Evolutionary conservation across 2,888 invertebrate species (phyloP).

Genomic region (Amphipoea lucens): DNA sequence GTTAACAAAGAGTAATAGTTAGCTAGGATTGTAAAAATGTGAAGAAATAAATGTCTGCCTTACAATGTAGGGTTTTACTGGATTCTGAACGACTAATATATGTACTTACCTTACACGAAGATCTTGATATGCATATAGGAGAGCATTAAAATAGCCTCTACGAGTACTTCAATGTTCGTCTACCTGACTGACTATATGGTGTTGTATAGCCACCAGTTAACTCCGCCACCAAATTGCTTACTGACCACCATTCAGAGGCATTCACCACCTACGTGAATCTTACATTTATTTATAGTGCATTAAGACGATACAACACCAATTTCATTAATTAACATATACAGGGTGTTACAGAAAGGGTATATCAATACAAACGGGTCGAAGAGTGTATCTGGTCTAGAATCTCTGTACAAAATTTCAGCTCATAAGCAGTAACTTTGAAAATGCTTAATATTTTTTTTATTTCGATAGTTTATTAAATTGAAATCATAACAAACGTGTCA

Average conservation of each 20-base stretch:
- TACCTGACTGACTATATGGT: neutral
- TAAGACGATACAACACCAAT: neutral
- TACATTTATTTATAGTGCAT: neutral
- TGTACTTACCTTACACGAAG: conserved; percentile 1
- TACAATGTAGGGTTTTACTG: conserved; percentile 28
- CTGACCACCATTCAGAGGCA: too few relatives aligned
- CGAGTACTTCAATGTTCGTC: neutral
- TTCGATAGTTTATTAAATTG: too few relatives aligned
- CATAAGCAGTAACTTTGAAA: too few relatives aligned
- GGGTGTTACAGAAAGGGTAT: too few relatives aligned
- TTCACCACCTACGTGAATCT: neutral
- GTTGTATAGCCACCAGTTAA: neutral
- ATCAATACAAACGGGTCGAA: too few relatives aligned
- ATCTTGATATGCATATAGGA: conserved; percentile 21
- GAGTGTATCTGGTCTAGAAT: too few relatives aligned
- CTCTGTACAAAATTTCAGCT: too few relatives aligned
- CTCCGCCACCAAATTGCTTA: neutral
- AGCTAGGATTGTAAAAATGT: conserved; percentile 40
- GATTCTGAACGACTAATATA: conserved; percentile 1
- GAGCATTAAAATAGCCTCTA: neutral
- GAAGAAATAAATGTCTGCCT: conserved; percentile 33
- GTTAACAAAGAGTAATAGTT: conserved; percentile 5
- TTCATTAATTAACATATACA: neutral
- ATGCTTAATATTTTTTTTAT: too few relatives aligned
- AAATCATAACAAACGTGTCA: too few relatives aligned